Evolutionary conservation across 2,888 invertebrate species (phyloP).

Genomic region (Dolichopus griseipennis): DNA sequence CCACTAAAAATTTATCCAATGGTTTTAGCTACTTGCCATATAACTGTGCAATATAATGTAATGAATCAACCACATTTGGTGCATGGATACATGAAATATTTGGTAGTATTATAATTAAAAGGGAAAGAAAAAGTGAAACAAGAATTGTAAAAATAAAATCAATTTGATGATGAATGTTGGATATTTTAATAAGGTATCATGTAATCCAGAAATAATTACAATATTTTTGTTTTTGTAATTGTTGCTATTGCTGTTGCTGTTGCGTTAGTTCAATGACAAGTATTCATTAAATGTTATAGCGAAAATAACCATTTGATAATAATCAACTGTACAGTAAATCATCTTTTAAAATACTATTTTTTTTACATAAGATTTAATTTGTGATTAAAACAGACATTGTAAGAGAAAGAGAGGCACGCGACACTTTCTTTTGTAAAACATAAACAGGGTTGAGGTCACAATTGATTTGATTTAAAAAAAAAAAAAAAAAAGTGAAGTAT

Average conservation of each 20-base stretch:
- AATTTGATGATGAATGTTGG: neutral
- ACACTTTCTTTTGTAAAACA: neutral
- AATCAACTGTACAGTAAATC: neutral
- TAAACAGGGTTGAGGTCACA: neutral
- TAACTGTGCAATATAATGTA: neutral
- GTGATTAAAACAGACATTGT: neutral
- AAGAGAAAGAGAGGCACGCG: neutral
- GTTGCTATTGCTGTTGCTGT: neutral
- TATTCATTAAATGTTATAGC: too few relatives aligned
- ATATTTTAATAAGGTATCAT: neutral
- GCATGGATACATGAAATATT: neutral
- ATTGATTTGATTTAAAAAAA: neutral
- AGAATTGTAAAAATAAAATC: neutral
- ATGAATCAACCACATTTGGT: neutral
- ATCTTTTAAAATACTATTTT: neutral
- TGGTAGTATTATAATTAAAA: neutral
- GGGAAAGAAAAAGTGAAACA: neutral
- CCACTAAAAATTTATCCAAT: neutral
- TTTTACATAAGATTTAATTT: too few relatives aligned
- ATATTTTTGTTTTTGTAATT: neutral
- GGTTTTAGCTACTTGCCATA: neutral
- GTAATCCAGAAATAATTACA: conserved; percentile 1
- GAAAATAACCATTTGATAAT: neutral
- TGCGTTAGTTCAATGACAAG: too few relatives aligned
- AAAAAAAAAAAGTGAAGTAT: too few relatives aligned